These are phyloP conservation scores for Rhorus exstirpatorius DNA, from an alignment of 2,888 invertebrate species.

Conservation along the genomic window DNA sequence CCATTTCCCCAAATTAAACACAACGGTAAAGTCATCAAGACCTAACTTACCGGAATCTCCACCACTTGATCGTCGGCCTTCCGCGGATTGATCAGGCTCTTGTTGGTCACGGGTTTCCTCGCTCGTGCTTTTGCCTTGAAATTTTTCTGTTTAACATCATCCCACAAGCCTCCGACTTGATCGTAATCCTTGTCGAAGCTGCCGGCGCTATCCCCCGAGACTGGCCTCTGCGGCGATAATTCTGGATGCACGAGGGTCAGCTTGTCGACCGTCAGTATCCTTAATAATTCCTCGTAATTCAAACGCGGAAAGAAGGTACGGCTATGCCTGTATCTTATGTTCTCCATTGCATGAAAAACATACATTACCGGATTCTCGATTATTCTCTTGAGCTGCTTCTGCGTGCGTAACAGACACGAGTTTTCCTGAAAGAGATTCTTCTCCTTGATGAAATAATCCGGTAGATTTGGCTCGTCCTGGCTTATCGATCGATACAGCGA, in stretches of 20 bases:
- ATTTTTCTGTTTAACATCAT: conserved; percentile 68
- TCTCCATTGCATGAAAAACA: conserved; percentile 90
- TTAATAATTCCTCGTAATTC: conserved; percentile 88
- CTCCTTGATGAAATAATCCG: conserved; percentile 91
- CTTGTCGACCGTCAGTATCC: conserved; percentile 88
- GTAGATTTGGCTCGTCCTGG: conserved; percentile 87
- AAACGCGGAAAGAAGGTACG: conserved; percentile 89
- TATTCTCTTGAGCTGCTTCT: conserved; percentile 90
- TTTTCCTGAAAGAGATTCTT: conserved; percentile 92
- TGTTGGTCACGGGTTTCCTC: conserved; percentile 72
- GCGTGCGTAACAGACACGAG: conserved; percentile 89
- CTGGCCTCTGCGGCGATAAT: conserved; percentile 29
- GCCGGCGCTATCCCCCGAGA: not conserved
- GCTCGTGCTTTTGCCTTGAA: conserved; percentile 64
- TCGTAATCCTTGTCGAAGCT: conserved; percentile 59
- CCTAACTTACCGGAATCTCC: conserved; percentile 80
- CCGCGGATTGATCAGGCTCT: conserved; percentile 77
- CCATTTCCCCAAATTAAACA: not conserved
- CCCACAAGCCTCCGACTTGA: conserved; percentile 76
- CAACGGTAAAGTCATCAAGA: not conserved
- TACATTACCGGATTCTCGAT: conserved; percentile 91
- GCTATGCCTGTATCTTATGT: conserved; percentile 89
- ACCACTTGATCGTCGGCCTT: conserved; percentile 80
- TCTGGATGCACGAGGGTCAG: conserved; percentile 78
- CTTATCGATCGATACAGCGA: conserved; percentile 89